Conservation (phyloP, 2,888 invertebrate genomes). For the Torymus texanus region DNA sequence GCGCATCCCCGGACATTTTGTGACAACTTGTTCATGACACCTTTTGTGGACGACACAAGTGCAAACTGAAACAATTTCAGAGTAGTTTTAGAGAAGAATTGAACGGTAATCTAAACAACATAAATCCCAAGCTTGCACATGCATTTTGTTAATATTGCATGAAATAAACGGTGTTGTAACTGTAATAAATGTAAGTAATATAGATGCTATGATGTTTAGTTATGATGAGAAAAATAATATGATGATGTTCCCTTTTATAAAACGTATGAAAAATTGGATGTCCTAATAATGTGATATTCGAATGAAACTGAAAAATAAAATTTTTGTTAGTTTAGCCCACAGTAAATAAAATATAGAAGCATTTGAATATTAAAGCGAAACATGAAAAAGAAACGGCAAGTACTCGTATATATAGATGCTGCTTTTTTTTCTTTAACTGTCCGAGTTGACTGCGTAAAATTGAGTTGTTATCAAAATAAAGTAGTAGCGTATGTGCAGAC, state of each 20-base stretch:
- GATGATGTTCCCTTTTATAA: constrained; percentile 30
- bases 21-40: constrained; percentile 97
- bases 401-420: constrained; percentile 31
- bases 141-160: constrained; percentile 52
- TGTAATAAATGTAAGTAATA: constrained; percentile 31
- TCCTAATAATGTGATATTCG: constrained; percentile 16
- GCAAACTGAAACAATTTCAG: constrained; percentile 83
- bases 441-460: constrained; percentile 19
- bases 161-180: constrained; percentile 39
- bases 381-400: constrained; percentile 27
- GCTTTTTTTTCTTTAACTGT: constrained; percentile 14
- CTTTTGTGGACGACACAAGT: constrained; percentile 99
- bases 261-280: constrained; percentile 9
- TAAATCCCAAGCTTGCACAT: constrained; percentile 54
- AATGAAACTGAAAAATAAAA: constrained; percentile 50
- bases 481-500: constrained; percentile 43
- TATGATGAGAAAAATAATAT: constrained; percentile 29
- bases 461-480: constrained; percentile 43
- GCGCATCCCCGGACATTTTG: constrained; percentile 99
- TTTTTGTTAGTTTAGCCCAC: constrained; percentile 52
- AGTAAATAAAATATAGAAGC: constrained; percentile 40
- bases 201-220: constrained; percentile 16
- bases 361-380: constrained; percentile 34
- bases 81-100: constrained; percentile 1
- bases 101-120: constrained; percentile 24